These are phyloP conservation scores for Drosophila picticornis DNA, from an alignment of 2,888 invertebrate species.

Conservation along the genomic window DNA sequence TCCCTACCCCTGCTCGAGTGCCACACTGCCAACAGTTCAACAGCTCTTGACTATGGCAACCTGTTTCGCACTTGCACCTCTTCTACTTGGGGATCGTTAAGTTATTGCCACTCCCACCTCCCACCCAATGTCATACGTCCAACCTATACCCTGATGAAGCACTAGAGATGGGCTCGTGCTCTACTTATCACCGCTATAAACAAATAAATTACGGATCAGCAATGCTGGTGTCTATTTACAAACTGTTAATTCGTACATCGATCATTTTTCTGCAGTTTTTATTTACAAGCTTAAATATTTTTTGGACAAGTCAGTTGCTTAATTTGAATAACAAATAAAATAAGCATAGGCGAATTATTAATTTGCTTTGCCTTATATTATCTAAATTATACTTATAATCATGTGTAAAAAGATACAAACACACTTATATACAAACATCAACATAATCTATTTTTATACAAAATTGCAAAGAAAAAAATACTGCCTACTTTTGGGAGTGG, in stretches of 20 bases:
- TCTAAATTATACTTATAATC: not conserved
- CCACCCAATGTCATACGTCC: conserved; percentile 32
- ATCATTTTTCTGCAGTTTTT: not conserved
- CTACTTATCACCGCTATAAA: not conserved
- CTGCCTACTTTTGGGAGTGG: not conserved
- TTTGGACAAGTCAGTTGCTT: not conserved
- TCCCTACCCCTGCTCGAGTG: conserved; percentile 5
- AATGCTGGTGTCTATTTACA: not conserved
- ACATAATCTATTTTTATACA: not conserved
- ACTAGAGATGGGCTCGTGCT: conserved; percentile 32
- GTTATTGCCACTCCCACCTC: conserved; percentile 56
- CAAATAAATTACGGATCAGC: not conserved
- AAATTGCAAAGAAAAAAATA: not conserved
- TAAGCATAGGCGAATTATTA: not conserved
- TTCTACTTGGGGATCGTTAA: conserved; percentile 63
- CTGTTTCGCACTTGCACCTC: conserved; percentile 33
- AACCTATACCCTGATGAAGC: not conserved
- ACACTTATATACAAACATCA: not conserved
- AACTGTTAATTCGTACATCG: not conserved
- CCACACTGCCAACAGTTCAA: conserved; percentile 8
- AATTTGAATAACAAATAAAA: not conserved
- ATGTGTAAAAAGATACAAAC: not conserved
- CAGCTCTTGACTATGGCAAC: conserved; percentile 17
- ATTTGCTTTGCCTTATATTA: not conserved
- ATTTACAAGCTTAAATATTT: not conserved